Conservation (phyloP, 2,797 vertebrate genomes). For the Emydoidea blandingii region DNA sequence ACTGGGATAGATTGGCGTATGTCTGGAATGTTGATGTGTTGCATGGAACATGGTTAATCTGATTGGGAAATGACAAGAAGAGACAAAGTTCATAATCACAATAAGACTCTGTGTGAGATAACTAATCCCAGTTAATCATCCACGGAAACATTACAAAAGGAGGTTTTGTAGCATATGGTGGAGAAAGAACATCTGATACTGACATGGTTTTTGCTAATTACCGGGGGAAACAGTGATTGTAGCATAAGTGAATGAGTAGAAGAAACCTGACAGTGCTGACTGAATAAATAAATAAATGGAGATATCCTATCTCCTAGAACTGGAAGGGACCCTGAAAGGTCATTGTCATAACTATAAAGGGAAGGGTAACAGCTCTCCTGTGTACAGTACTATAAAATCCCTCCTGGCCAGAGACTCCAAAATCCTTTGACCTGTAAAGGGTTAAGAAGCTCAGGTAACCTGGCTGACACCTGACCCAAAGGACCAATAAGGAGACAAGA, state of each 20-base stretch:
- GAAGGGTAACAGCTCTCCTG: too few species aligned
- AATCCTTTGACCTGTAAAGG: too few species aligned
- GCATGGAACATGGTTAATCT: not conserved
- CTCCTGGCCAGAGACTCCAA: too few species aligned
- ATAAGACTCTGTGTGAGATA: not conserved
- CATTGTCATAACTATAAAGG: too few species aligned
- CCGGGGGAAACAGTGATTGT: not conserved
- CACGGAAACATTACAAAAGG: not conserved
- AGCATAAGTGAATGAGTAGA: not conserved
- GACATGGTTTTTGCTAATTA: not conserved
- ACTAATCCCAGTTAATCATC: not conserved
- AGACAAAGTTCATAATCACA: not conserved
- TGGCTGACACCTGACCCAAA: too few species aligned
- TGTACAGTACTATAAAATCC: too few species aligned
- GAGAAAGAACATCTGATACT: not conserved
- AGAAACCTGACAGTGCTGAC: not conserved
- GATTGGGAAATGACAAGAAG: not conserved
- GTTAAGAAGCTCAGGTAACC: too few species aligned
- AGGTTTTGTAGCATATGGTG: not conserved
- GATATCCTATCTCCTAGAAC: too few species aligned
- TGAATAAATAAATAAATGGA: not conserved
- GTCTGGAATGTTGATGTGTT: fast-evolving
- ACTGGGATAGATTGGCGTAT: not conserved
- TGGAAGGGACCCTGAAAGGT: too few species aligned
- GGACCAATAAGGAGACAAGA: too few species aligned